Base-by-base conservation (phyloP, 2,113 vertebrate genomes). In the Sprattus sprattus region DNA sequence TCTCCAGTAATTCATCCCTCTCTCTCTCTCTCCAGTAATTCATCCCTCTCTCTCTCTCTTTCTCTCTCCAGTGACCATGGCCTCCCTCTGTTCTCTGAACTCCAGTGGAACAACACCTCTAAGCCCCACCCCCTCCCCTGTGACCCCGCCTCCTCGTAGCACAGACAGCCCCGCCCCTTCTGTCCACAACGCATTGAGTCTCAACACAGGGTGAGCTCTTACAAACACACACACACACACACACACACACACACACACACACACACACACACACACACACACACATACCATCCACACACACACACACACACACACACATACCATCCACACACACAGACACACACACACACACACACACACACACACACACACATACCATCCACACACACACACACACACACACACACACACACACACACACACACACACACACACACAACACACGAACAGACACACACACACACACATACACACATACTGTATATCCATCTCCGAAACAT, bases 131-230 rank as follows among this genome's bases (percentile, higher is more conserved):
- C 96, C 96, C 75, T 95, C 95, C 47, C 94, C 95, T 83, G 90
- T 92, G 90, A 96, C 95, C 83, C 95, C 97, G 13, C 96, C 96
- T 81, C 95, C 96, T 91, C 96, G 96, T 86, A 94, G 94, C 93
- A 95, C 93, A 91, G 95, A 96, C 90, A 97, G 97, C 95, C 95
- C 96, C 78, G 94, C 94, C 89, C 96, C 95, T 83, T 92, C 91
- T 90, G 95, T 95, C 91, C 95, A 96, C 67, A 92, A 94, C 10
- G 90, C 92, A 67, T 93, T 95, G 28, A 92, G 94, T 87, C 94
- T 97, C 91, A 96, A 92, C 90, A 89, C 96, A 78, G 96, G 96
- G 97, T 98, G 93, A 96, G 95, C 54, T 15, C 22, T 1, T 2
- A 20, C 10, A 28, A 1, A 25, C 9, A 10, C 6, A 52, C 25